Conservation (phyloP, 2,888 invertebrate species). For the Norana najaformis region DNA sequence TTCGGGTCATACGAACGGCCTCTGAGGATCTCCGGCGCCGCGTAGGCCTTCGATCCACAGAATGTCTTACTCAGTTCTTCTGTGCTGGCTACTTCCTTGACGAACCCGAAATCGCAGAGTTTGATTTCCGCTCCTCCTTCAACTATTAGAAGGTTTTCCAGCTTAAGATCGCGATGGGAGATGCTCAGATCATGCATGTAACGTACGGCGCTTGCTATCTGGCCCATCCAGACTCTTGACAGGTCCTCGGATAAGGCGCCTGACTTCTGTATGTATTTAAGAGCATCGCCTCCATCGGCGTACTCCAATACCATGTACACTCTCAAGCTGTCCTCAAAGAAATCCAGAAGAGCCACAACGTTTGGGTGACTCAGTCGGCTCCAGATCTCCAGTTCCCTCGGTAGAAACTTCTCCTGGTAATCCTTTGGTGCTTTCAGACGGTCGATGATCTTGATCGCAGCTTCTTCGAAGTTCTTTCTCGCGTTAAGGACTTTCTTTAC, state of each 20-base stretch:
- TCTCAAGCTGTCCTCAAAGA: slow-evolving; percentile 43
- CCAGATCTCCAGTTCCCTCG: slow-evolving; percentile 50
- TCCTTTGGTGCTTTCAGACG: slow-evolving; percentile 48
- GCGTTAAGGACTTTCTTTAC: slow-evolving; percentile 43
- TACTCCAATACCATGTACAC: slow-evolving; percentile 63
- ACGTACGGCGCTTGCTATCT: slow-evolving; percentile 53
- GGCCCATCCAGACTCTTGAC: slow-evolving; percentile 50
- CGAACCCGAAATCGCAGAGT: slow-evolving; percentile 64
- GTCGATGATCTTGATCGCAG: slow-evolving; percentile 50
- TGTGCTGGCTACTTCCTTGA: slow-evolving; percentile 51
- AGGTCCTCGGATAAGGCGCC: slow-evolving; percentile 60
- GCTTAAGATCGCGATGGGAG: slow-evolving; percentile 64
- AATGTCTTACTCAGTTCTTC: slow-evolving; percentile 63
- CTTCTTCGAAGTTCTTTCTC: slow-evolving; percentile 27
- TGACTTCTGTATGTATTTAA: slow-evolving; percentile 61
- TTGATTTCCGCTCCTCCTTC: slow-evolving; percentile 62
- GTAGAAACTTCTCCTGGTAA: slow-evolving; percentile 49
- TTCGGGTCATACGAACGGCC: slow-evolving; percentile 65
- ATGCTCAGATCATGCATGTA: slow-evolving; percentile 63
- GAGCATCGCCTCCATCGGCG: slow-evolving; percentile 62
- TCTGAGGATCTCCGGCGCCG: slow-evolving; percentile 63
- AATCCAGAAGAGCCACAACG: slow-evolving; percentile 46
- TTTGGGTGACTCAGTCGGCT: slow-evolving; percentile 47
- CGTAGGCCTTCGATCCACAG: slow-evolving; percentile 66
- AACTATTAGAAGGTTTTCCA: slow-evolving; percentile 65